Evolutionary conservation across 2,888 invertebrate genomes (phyloP).

Genomic region (Pachliopta kotzebuea): DNA sequence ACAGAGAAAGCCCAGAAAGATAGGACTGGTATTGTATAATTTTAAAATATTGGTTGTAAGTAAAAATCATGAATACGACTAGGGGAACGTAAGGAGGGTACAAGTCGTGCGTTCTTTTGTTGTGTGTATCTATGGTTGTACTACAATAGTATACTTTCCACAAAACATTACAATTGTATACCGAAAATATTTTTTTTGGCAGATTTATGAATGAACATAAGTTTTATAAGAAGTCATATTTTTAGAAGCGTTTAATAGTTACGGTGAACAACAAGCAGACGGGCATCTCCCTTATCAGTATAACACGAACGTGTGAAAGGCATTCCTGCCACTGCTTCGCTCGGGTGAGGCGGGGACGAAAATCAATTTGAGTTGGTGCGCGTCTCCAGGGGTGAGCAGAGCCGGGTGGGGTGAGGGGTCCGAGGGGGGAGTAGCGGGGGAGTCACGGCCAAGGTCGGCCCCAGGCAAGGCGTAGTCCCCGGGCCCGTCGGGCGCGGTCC

Average conservation of each 20-base stretch:
- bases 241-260: constrained; percentile 2
- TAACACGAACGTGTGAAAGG: constrained; percentile 6
- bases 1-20: background rate
- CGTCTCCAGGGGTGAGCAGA: constrained; percentile 42
- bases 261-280: constrained; percentile 1
- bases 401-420: constrained; percentile 40
- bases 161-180: background rate
- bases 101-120: background rate
- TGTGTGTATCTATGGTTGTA: background rate
- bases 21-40: background rate
- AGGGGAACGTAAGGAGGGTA: background rate
- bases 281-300: constrained; percentile 3
- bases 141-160: background rate
- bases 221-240: background rate
- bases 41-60: background rate
- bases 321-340: constrained; percentile 25
- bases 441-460: constrained; percentile 79
- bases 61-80: background rate
- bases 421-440: constrained; percentile 39
- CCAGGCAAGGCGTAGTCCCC: constrained; percentile 40
- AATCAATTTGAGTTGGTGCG: constrained; percentile 64
- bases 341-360: constrained; percentile 44
- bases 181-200: background rate
- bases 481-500: constrained; percentile 33
- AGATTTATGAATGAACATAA: background rate